Conservation (phyloP, 1,140 invertebrate species). For the Cardiocondyla obscurior region DNA sequence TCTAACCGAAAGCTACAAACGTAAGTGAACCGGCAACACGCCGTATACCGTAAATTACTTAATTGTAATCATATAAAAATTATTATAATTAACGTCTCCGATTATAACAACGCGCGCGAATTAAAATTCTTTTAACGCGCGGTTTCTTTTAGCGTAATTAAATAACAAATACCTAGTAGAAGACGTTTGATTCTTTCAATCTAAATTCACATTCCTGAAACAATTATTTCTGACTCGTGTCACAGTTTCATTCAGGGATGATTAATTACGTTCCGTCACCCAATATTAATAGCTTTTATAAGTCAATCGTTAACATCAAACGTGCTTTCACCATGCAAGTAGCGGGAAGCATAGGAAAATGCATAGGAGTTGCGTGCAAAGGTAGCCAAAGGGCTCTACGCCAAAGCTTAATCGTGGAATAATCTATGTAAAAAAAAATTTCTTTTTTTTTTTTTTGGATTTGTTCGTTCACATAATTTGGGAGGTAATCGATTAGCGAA, state of each 20-base stretch:
- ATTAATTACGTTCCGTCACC: not conserved
- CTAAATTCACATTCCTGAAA: slow-evolving; percentile 12
- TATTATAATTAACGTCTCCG: too few relatives aligned
- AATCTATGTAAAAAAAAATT: slow-evolving; percentile 1
- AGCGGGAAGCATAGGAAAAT: not conserved
- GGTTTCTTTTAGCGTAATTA: too few relatives aligned
- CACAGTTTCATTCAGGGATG: not conserved
- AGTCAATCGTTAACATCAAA: not conserved
- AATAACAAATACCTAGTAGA: not conserved
- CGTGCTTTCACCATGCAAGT: not conserved
- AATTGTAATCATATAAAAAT: too few relatives aligned
- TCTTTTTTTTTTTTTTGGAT: not conserved
- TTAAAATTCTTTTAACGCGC: too few relatives aligned
- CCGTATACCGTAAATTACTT: too few relatives aligned
- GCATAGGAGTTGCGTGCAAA: slow-evolving; percentile 3
- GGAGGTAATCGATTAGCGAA: slow-evolving; percentile 69
- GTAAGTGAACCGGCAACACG: too few relatives aligned
- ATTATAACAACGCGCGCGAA: too few relatives aligned
- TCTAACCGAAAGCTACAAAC: too few relatives aligned
- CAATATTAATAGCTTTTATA: not conserved
- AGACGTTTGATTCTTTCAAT: not conserved
- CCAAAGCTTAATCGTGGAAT: slow-evolving; percentile 14
- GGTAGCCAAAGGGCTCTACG: not conserved
- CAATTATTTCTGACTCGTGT: not conserved
- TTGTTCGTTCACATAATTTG: not conserved